phyloP scores from a whole-genome alignment of 2,888 invertebrate species.

The Ametastegia equiseti region DNA sequence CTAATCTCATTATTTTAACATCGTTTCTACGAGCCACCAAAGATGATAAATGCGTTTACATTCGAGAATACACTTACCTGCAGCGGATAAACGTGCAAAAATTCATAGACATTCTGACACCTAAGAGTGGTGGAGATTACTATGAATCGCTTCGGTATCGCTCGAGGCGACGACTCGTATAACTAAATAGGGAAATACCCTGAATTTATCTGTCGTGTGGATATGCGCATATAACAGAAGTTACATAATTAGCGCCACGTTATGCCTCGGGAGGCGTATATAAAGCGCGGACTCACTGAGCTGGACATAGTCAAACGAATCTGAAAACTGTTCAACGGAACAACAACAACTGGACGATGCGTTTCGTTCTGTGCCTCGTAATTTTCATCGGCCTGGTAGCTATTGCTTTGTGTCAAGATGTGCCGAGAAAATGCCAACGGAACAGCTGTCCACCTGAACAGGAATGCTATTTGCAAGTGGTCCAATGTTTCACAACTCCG shows the following conservation, averaged over 20 bases:
- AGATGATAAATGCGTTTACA: no score
- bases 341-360: background rate
- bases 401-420: background rate
- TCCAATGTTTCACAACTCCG: background rate
- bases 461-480: background rate
- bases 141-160: background rate
- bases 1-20: background rate
- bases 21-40: background rate
- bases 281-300: background rate
- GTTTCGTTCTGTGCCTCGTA: background rate
- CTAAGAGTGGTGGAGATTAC: background rate
- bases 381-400: constrained; percentile 14
- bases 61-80: background rate
- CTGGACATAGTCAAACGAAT: background rate
- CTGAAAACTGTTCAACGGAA: background rate
- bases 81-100: background rate
- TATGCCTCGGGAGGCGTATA: background rate
- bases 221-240: background rate
- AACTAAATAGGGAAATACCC: background rate
- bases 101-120: background rate
- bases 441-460: background rate
- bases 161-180: background rate
- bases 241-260: background rate
- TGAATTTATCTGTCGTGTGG: background rate
- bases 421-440: background rate